phyloP scores from a whole-genome alignment of 2,797 vertebrate species.

The Pseudochirops corinnae region DNA sequence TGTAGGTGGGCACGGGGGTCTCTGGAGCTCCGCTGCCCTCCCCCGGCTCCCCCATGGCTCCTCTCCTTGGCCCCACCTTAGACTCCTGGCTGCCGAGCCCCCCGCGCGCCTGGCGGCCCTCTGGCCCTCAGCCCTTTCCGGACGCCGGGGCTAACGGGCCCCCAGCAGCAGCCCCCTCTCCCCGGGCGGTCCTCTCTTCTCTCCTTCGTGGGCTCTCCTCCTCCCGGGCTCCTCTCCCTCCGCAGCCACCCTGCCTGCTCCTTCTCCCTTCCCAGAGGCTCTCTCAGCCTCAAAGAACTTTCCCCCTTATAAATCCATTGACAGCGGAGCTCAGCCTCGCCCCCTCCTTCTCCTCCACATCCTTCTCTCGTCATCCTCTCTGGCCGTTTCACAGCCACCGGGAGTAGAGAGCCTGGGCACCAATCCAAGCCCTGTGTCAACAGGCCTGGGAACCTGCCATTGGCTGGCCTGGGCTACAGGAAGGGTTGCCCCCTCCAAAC shows the following conservation, averaged over 20 bases:
- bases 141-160: not conserved
- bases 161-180: slow-evolving; percentile 24
- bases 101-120: not conserved
- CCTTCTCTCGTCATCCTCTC: slow-evolving; percentile 29
- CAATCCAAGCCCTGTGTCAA: slow-evolving; percentile 63
- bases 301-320: slow-evolving; percentile 66
- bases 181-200: not conserved
- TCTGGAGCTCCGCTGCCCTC: slow-evolving; percentile 28
- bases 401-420: not conserved
- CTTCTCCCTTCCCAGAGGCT: slow-evolving; percentile 52
- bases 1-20: slow-evolving; percentile 65
- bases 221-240: slow-evolving; percentile 52
- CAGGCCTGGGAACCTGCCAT: slow-evolving; percentile 50
- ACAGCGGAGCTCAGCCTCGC: slow-evolving; percentile 45
- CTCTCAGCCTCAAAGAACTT: slow-evolving; percentile 65
- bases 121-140: not conserved
- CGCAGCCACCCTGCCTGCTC: slow-evolving; percentile 66
- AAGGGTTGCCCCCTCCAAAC: not conserved
- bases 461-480: slow-evolving; percentile 51
- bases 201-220: too few species aligned
- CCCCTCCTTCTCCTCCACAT: slow-evolving; percentile 37
- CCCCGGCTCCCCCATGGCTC: slow-evolving; percentile 16
- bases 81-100: too few species aligned
- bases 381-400: slow-evolving; percentile 6
- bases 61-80: not conserved